A percentile compares a stretch with the other conserved stretches of the same genome.
Evolutionary conservation across 2,888 invertebrate genomes (phyloP).

Genomic region (Agrilus cyanescens): DNA sequence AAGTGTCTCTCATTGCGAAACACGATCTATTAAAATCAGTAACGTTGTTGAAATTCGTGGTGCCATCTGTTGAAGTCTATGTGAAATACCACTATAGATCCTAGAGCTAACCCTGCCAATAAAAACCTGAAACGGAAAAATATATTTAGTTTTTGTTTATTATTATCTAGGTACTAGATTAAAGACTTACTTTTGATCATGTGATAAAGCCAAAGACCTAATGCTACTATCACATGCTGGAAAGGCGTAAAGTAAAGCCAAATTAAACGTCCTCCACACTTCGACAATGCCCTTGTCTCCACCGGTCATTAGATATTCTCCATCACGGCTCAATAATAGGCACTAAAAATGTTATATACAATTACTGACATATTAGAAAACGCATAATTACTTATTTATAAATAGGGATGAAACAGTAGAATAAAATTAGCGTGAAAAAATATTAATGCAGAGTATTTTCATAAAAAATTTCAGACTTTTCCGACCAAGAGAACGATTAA

Average conservation of each 20-base stretch:
- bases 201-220: slow-evolving; percentile 86
- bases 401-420: no score
- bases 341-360: slow-evolving; percentile 46
- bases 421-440: no score
- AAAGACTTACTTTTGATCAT: slow-evolving; percentile 88
- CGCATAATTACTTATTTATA: no score
- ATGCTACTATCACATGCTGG: slow-evolving; percentile 95
- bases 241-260: slow-evolving; percentile 94
- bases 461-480: no score
- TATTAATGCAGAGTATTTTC: no score
- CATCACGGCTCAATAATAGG: slow-evolving; percentile 89
- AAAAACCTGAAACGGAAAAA: slow-evolving; percentile 64
- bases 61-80: slow-evolving; percentile 99
- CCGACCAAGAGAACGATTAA: no score
- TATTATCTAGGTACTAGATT: no score
- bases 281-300: slow-evolving; percentile 96
- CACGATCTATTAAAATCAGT: slow-evolving; percentile 37
- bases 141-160: no score
- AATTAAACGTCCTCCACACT: slow-evolving; percentile 95
- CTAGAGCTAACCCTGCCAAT: slow-evolving; percentile 91
- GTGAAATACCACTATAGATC: slow-evolving; percentile 97
- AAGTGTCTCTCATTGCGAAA: slow-evolving; percentile 1
- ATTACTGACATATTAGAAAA: no score
- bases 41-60: slow-evolving; percentile 90
- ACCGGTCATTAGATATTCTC: slow-evolving; percentile 96